Conservation (phyloP, 2,113 vertebrate species). For the Puma concolor region DNA sequence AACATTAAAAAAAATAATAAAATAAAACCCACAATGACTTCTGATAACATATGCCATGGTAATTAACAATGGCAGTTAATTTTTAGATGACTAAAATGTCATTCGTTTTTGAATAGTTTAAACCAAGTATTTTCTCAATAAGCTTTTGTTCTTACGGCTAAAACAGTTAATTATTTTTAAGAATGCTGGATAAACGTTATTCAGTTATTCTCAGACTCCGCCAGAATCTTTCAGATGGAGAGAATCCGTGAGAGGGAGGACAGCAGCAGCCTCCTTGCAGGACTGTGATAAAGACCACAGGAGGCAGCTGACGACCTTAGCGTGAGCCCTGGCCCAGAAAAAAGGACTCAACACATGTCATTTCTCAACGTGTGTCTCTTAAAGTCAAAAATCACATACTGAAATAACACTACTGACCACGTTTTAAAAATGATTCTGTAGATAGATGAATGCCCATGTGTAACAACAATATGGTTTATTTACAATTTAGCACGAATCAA, state of each 20-base stretch:
- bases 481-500: not conserved
- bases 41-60: not conserved
- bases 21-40: not conserved
- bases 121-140: constrained; percentile 9
- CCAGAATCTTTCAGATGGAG: not conserved
- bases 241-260: not conserved
- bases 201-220: not conserved
- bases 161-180: constrained; percentile 32
- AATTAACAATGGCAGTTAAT: constrained; percentile 9
- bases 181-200: not conserved
- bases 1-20: too few relatives aligned
- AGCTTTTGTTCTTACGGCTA: not conserved
- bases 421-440: not conserved
- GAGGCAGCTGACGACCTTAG: not conserved
- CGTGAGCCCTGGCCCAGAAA: not conserved
- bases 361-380: not conserved
- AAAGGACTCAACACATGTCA: not conserved
- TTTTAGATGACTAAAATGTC: constrained; percentile 46
- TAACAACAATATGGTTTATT: not conserved
- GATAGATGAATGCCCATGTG: not conserved
- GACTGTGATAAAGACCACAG: not conserved
- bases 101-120: not conserved
- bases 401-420: not conserved
- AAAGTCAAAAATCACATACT: not conserved
- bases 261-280: not conserved